These are phyloP conservation scores for Tridacna gigas DNA, from an alignment of 2,888 invertebrate genomes.

Conservation along the genomic window DNA sequence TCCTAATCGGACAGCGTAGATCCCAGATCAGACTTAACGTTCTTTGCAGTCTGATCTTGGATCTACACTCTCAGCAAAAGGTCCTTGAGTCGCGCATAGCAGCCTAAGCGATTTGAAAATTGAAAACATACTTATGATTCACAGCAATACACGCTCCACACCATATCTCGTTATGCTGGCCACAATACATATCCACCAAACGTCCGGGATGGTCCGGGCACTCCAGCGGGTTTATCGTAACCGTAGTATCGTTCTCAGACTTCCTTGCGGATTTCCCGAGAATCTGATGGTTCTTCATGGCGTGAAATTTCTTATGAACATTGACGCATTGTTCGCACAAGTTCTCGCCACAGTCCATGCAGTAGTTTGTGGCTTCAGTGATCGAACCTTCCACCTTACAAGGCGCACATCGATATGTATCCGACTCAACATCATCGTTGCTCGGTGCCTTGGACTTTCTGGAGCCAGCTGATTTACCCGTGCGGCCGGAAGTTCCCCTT, in stretches of 20 bases:
- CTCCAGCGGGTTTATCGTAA: constrained; percentile 39
- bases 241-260: constrained; percentile 9
- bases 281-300: constrained; percentile 54
- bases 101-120: too few relatives aligned
- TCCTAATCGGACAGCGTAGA: too few relatives aligned
- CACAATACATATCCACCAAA: constrained; percentile 60
- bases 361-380: constrained; percentile 52
- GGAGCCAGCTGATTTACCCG: constrained; percentile 1
- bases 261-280: constrained; percentile 37
- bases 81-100: too few relatives aligned
- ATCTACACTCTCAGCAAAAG: too few relatives aligned
- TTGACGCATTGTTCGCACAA: constrained; percentile 54
- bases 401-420: constrained; percentile 42
- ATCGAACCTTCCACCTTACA: constrained; percentile 41
- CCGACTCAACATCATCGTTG: neutral
- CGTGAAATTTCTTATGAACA: constrained; percentile 49
- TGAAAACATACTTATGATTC: constrained; percentile 43
- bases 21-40: too few relatives aligned
- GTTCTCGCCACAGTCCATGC: constrained; percentile 53
- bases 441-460: neutral
- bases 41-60: too few relatives aligned
- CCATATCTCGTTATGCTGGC: constrained; percentile 55
- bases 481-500: neutral
- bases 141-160: constrained; percentile 55
- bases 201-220: constrained; percentile 51